phyloP scores from a whole-genome alignment of 2,797 vertebrate genomes.

The Oreochromis grahami region DNA sequence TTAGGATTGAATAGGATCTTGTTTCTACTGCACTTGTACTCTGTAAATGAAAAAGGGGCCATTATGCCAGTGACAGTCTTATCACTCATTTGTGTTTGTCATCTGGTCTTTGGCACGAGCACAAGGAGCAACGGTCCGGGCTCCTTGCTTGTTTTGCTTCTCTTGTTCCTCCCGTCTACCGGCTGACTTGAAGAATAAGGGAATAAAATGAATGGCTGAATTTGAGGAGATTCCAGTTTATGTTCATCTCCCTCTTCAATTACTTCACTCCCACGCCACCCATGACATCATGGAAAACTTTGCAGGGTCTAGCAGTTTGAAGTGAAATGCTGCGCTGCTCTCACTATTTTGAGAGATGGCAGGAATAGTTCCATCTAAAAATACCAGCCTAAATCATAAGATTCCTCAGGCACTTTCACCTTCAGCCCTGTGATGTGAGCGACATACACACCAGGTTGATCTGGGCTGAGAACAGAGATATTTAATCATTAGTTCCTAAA shows the following conservation, averaged over 20 bases:
- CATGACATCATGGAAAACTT: conserved; percentile 84
- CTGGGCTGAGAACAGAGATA: conserved; percentile 70
- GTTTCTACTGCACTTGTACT: neutral
- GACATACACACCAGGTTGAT: conserved; percentile 81
- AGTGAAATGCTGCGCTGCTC: conserved; percentile 63
- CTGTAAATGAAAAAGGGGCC: conserved; percentile 4
- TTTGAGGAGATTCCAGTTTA: conserved; percentile 64
- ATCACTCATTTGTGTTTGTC: conserved; percentile 20
- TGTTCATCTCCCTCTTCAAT: conserved; percentile 63
- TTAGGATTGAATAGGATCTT: neutral
- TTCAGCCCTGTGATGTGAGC: conserved; percentile 86
- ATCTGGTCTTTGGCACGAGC: conserved; percentile 3
- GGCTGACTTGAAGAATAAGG: conserved; percentile 5
- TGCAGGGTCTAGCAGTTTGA: conserved; percentile 48
- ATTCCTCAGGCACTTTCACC: conserved; percentile 89
- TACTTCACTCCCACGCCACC: conserved; percentile 57
- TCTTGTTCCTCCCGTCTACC: neutral
- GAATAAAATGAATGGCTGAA: conserved; percentile 34
- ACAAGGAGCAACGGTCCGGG: neutral
- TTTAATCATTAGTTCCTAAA: conserved; percentile 72
- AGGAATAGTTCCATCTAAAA: conserved; percentile 90
- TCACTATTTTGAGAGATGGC: conserved; percentile 66
- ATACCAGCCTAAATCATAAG: conserved; percentile 86
- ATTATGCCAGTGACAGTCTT: neutral
- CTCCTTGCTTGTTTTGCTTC: conserved; percentile 13